A percentile compares a stretch with the other conserved stretches of the same genome.
Evolutionary conservation across 2,888 invertebrate species (phyloP).

Genomic region (Pammene fasciana): DNA sequence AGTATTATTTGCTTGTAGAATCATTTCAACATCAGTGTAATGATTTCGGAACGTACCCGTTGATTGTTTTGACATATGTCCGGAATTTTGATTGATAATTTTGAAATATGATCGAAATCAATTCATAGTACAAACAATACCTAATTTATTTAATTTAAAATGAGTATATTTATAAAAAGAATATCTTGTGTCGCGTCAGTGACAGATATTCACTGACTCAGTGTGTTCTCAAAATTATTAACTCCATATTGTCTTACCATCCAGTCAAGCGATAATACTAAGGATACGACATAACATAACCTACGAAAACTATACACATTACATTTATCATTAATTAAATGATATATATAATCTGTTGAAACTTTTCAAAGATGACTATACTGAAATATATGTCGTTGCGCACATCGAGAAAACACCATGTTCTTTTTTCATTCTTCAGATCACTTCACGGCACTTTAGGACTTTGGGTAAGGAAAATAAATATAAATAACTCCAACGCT

Average conservation of each 20-base stretch:
- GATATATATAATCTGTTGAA: not conserved
- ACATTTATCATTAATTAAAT: too few species aligned
- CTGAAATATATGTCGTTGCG: constrained; percentile 9
- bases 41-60: too few species aligned
- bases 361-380: constrained; percentile 2
- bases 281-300: constrained; percentile 3
- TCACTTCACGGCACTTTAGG: constrained; percentile 47
- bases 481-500: constrained; percentile 3
- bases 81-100: too few species aligned
- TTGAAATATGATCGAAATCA: too few species aligned
- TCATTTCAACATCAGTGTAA: too few species aligned
- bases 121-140: too few species aligned
- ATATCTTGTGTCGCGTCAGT: not conserved
- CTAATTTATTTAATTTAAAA: too few species aligned
- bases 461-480: constrained; percentile 56
- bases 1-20: too few species aligned
- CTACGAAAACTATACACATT: not conserved
- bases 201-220: too few species aligned
- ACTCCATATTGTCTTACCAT: not conserved
- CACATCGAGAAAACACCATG: constrained; percentile 1
- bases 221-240: not conserved
- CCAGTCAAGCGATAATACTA: too few species aligned
- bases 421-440: constrained; percentile 15
- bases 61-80: too few species aligned
- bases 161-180: not conserved